Evolutionary conservation across 2,113 vertebrate species (phyloP).

Genomic region (Pelodiscus sinensis): DNA sequence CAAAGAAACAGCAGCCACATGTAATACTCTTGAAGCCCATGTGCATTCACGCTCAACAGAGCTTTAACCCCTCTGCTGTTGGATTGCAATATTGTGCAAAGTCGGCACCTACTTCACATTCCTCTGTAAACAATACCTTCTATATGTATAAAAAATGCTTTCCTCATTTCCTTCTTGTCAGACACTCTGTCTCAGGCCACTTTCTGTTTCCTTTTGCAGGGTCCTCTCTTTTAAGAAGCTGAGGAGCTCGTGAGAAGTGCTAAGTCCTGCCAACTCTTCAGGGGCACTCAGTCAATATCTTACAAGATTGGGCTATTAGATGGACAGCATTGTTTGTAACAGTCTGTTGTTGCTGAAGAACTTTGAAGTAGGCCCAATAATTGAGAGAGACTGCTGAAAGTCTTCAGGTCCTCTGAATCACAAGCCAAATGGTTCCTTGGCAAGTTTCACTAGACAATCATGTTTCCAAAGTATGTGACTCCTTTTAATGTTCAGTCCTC

Average conservation of each 20-base stretch:
- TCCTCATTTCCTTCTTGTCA: neutral
- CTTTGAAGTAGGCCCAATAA: neutral
- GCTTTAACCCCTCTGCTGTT: neutral
- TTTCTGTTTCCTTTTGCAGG: neutral
- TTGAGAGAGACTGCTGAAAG: neutral
- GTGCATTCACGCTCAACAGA: neutral
- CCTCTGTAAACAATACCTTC: neutral
- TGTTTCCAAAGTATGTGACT: accelerated
- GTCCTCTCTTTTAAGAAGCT: neutral
- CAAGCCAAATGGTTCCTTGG: neutral
- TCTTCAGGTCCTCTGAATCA: neutral
- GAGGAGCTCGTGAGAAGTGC: neutral
- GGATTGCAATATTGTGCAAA: accelerated
- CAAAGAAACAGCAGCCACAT: neutral
- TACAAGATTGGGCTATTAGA: neutral
- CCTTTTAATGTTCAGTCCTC: neutral
- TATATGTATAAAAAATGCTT: accelerated
- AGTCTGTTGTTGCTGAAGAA: neutral
- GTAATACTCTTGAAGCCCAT: neutral
- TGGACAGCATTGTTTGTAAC: neutral
- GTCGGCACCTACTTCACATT: accelerated
- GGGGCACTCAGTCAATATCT: neutral
- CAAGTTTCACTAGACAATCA: neutral
- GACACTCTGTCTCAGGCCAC: neutral
- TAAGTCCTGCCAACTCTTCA: neutral